Conservation (phyloP, 2,888 invertebrate species). For the Cryptus viduatorius region DNA sequence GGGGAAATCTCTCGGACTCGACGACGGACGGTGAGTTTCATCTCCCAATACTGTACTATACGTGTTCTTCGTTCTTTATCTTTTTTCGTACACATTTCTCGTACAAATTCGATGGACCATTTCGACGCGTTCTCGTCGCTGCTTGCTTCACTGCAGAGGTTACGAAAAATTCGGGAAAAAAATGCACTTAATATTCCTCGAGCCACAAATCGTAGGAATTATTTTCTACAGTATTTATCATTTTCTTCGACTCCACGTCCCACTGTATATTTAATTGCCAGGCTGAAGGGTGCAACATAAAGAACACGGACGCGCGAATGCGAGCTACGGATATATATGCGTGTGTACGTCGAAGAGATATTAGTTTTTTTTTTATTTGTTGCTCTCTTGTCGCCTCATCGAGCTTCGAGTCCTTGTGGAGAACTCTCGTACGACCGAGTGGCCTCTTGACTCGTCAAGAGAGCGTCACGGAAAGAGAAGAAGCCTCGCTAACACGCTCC, state of each 20-base stretch:
- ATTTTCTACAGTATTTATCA: background rate
- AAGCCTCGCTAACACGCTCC: slow-evolving; percentile 2
- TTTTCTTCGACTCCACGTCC: background rate
- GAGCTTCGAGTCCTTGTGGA: slow-evolving; percentile 42
- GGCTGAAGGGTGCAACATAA: slow-evolving; percentile 70
- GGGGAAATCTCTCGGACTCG: slow-evolving; percentile 93
- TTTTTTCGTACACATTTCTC: slow-evolving; percentile 16
- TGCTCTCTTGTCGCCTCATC: slow-evolving; percentile 34
- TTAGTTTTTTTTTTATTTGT: background rate
- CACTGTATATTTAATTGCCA: slow-evolving; percentile 30
- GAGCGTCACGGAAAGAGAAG: slow-evolving; percentile 40
- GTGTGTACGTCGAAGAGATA: slow-evolving; percentile 40
- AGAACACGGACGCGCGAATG: slow-evolving; percentile 65
- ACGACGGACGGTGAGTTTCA: slow-evolving; percentile 89
- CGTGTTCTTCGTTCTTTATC: background rate
- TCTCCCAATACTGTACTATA: slow-evolving; percentile 38
- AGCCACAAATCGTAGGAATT: slow-evolving; percentile 9
- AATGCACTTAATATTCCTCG: slow-evolving; percentile 6
- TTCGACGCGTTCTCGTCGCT: slow-evolving; percentile 21
- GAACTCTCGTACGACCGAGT: slow-evolving; percentile 25
- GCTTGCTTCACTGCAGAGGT: background rate
- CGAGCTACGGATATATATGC: slow-evolving; percentile 5
- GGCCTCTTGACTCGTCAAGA: slow-evolving; percentile 45
- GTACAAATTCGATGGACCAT: slow-evolving; percentile 23
- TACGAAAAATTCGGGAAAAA: slow-evolving; percentile 14